Evolutionary conservation across 2,113 vertebrate species (phyloP).

Genomic region (Gallinago jamesoni): DNA sequence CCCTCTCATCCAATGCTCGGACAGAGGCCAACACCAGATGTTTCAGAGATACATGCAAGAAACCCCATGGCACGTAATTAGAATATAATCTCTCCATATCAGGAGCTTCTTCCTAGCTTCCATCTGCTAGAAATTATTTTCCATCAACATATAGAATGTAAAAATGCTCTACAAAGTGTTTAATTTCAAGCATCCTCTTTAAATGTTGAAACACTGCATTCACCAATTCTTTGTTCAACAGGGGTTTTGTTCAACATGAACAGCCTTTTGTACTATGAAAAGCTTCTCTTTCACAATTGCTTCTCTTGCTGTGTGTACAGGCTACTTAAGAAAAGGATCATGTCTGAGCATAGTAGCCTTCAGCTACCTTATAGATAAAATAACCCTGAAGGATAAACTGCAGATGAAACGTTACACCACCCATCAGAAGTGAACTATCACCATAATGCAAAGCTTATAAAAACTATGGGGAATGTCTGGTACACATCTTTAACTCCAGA

Average conservation of each 20-base stretch:
- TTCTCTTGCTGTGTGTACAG: not conserved
- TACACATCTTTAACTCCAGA: not conserved
- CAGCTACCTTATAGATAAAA: not conserved
- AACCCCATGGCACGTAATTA: not conserved
- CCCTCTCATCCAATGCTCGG: not conserved
- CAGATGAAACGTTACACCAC: not conserved
- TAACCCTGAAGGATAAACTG: not conserved
- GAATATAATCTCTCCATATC: not conserved
- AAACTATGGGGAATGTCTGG: not conserved
- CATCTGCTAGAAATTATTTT: not conserved
- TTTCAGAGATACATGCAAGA: not conserved
- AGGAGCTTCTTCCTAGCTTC: not conserved
- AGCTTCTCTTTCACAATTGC: not conserved
- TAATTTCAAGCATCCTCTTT: not conserved
- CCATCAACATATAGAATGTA: not conserved
- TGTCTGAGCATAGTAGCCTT: not conserved
- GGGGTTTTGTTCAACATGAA: not conserved
- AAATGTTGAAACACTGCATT: not conserved
- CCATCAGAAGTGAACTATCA: not conserved
- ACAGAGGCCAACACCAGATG: not conserved
- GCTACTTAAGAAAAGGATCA: not conserved
- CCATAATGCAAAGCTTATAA: not conserved
- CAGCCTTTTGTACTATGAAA: not conserved
- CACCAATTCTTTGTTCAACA: not conserved
- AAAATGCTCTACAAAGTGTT: not conserved